A percentile compares a stretch with the other conserved stretches of the same genome.
Evolutionary conservation across 1,140 invertebrate genomes (phyloP).

Genomic region (Drosophila equinoxialis): DNA sequence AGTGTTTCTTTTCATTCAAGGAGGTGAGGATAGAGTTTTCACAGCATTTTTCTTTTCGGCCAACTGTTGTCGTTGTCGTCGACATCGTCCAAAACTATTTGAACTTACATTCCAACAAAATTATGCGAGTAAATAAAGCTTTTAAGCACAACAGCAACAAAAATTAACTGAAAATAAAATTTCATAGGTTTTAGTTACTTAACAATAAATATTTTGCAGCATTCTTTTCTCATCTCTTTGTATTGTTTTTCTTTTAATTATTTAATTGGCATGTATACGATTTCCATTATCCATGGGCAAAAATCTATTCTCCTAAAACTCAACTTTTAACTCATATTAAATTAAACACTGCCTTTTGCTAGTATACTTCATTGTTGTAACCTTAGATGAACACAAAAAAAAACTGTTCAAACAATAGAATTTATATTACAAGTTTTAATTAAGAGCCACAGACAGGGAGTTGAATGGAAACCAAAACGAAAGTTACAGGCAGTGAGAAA

Average conservation of each 20-base stretch:
- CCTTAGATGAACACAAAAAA: conserved; percentile 25
- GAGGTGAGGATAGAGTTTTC: not conserved
- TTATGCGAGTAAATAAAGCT: conserved; percentile 15
- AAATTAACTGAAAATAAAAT: not conserved
- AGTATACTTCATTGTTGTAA: conserved; percentile 11
- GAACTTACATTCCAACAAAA: conserved; percentile 15
- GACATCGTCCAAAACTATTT: conserved; percentile 17
- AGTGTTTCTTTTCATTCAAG: conserved; percentile 47
- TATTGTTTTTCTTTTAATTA: not conserved
- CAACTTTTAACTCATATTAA: conserved; percentile 1
- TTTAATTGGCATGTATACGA: not conserved
- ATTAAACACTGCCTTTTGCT: not conserved
- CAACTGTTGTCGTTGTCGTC: not conserved
- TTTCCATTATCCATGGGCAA: not conserved
- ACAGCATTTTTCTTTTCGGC: conserved; percentile 24
- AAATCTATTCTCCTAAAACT: not conserved
- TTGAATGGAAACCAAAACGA: conserved; percentile 74
- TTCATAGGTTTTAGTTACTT: not conserved
- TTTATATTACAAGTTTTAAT: conserved; percentile 70
- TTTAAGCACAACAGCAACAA: not conserved
- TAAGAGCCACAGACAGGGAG: conserved; percentile 50
- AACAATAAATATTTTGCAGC: not conserved
- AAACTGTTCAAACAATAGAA: conserved; percentile 30
- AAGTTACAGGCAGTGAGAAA: conserved; percentile 20
- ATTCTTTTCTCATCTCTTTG: too few species aligned